phyloP scores from a whole-genome alignment of 2,113 vertebrate species.

The Gadus chalcogrammus region DNA sequence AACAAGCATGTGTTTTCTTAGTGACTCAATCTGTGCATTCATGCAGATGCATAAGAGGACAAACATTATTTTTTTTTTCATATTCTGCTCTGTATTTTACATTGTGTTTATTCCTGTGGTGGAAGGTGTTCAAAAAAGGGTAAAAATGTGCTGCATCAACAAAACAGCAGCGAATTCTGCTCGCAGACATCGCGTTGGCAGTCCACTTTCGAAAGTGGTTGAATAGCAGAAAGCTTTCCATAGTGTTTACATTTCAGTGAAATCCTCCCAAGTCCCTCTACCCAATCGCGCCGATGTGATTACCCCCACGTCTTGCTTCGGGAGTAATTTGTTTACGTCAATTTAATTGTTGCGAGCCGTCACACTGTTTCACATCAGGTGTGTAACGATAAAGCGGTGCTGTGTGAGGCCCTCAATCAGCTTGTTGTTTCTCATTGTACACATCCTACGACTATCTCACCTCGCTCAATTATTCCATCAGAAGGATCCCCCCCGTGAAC shows the following conservation, averaged over 20 bases:
- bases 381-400: background rate
- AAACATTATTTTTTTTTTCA: no score
- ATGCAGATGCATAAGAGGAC: no score
- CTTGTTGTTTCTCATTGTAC: background rate
- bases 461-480: constrained; percentile 10
- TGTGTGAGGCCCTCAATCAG: constrained; percentile 18
- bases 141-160: no score
- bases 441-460: constrained; percentile 1
- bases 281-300: background rate
- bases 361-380: constrained; percentile 15
- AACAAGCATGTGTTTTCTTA: constrained; percentile 15
- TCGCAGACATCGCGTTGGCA: no score
- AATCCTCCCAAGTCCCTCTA: no score
- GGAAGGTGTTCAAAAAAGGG: no score
- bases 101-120: no score
- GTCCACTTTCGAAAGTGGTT: no score
- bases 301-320: constrained; percentile 4
- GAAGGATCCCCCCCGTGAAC: background rate
- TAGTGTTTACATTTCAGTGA: no score
- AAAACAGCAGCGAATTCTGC: no score
- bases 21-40: background rate
- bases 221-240: no score
- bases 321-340: constrained; percentile 27
- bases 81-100: no score
- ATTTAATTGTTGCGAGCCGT: constrained; percentile 17